Percentiles rank a stretch among this genome's conserved stretches.
These are phyloP conservation scores for Adelphocoris suturalis DNA, from an alignment of 2,888 invertebrate genomes.

Conservation along the genomic window DNA sequence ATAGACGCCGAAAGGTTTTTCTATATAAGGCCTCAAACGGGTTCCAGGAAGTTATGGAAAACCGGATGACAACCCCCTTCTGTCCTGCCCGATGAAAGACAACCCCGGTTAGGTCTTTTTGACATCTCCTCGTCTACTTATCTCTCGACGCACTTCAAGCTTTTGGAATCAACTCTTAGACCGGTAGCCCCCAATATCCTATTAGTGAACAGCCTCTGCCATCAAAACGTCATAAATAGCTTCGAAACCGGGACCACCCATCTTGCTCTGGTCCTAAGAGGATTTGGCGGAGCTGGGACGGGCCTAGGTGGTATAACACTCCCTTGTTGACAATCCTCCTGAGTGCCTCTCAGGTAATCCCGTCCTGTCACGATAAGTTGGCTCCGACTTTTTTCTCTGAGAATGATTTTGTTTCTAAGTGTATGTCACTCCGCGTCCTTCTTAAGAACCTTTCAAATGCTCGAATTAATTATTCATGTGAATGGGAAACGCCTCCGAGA, in stretches of 20 bases:
- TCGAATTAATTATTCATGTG: constrained; percentile 49
- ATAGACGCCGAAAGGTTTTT: too few species aligned
- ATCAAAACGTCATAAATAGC: constrained; percentile 68
- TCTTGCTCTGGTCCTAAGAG: constrained; percentile 58
- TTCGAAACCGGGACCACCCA: constrained; percentile 55
- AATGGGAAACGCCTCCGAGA: constrained; percentile 7
- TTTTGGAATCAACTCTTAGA: constrained; percentile 23
- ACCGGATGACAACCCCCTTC: neutral
- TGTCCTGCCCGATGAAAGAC: neutral
- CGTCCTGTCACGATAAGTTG: constrained; percentile 64
- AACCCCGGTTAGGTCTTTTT: neutral
- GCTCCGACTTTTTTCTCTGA: constrained; percentile 34
- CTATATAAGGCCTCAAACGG: too few species aligned
- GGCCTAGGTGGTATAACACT: constrained; percentile 53
- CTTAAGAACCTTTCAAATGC: constrained; percentile 46
- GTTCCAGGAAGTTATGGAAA: neutral
- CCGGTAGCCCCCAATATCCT: constrained; percentile 66
- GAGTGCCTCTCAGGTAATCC: constrained; percentile 60
- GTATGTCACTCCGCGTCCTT: constrained; percentile 31
- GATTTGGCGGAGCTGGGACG: constrained; percentile 46
- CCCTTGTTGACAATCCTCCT: constrained; percentile 66
- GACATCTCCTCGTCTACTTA: constrained; percentile 45
- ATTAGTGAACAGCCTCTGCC: constrained; percentile 64
- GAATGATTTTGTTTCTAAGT: constrained; percentile 41
- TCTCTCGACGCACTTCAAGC: constrained; percentile 53